Conservation (phyloP, 2,888 invertebrate genomes). For the Aphrophora alni region DNA sequence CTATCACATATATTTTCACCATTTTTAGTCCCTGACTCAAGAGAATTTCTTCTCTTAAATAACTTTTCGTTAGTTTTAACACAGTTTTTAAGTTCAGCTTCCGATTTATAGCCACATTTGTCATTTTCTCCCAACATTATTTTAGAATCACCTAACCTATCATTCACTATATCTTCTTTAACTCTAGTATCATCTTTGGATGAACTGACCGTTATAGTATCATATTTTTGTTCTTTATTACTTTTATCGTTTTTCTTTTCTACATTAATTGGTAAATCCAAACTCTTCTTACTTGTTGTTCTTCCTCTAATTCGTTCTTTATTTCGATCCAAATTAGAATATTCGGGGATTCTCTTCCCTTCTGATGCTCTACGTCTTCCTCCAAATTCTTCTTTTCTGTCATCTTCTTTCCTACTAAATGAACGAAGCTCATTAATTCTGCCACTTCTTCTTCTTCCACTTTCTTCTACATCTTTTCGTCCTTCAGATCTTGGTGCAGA, state of each 20-base stretch:
- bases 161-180: background rate
- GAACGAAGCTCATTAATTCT: constrained; percentile 18
- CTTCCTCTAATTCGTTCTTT: background rate
- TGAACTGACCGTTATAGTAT: background rate
- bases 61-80: background rate
- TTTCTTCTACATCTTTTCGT: constrained; percentile 16
- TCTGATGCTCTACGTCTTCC: constrained; percentile 24
- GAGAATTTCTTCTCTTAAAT: constrained; percentile 38
- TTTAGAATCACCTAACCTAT: background rate
- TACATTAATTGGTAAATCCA: background rate
- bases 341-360: constrained; percentile 8
- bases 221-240: background rate
- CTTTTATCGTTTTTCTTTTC: background rate
- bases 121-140: background rate
- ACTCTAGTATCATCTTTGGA: no score
- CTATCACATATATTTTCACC: background rate
- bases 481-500: constrained; percentile 9
- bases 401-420: constrained; percentile 17
- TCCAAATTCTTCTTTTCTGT: constrained; percentile 16
- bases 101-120: background rate
- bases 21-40: constrained; percentile 38
- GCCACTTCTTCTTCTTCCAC: constrained; percentile 5
- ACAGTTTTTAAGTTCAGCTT: background rate
- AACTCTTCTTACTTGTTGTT: background rate
- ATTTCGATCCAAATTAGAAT: constrained; percentile 19